These are phyloP conservation scores for Galerucella nymphaeae DNA, from an alignment of 2,888 invertebrate species.

Conservation along the genomic window DNA sequence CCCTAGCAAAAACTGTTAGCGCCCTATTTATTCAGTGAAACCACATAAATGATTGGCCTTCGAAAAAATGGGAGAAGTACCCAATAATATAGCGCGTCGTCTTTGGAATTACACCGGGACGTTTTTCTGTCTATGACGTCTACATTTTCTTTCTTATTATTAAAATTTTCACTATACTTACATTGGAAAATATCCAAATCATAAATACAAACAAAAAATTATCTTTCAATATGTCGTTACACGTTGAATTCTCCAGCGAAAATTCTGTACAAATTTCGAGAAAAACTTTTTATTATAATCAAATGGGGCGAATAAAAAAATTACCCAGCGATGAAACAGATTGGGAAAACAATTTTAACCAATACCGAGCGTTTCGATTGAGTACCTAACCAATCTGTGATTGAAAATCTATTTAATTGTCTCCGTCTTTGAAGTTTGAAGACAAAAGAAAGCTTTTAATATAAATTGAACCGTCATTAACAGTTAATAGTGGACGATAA, in stretches of 20 bases:
- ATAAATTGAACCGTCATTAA: constrained; percentile 63
- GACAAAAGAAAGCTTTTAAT: constrained; percentile 57
- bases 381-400: constrained; percentile 46
- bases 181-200: too few species aligned
- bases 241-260: background rate
- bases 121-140: too few species aligned
- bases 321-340: constrained; percentile 37
- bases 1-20: too few species aligned
- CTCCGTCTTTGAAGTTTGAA: constrained; percentile 34
- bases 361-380: constrained; percentile 46
- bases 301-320: constrained; percentile 35
- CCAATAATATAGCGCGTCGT: too few species aligned
- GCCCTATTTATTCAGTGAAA: too few species aligned
- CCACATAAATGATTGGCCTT: too few species aligned
- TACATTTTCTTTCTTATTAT: too few species aligned
- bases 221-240: background rate
- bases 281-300: constrained; percentile 24
- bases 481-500: constrained; percentile 45
- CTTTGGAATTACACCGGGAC: too few species aligned
- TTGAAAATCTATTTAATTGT: constrained; percentile 46
- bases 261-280: constrained; percentile 8
- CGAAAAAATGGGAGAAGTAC: too few species aligned
- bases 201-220: background rate
- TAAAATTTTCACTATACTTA: too few species aligned
- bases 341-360: constrained; percentile 45